Evolutionary conservation across 2,113 vertebrate species (phyloP), one percentile per base, ranked within the genome.

Genomic region (Corythornis madagascariensis): DNA sequence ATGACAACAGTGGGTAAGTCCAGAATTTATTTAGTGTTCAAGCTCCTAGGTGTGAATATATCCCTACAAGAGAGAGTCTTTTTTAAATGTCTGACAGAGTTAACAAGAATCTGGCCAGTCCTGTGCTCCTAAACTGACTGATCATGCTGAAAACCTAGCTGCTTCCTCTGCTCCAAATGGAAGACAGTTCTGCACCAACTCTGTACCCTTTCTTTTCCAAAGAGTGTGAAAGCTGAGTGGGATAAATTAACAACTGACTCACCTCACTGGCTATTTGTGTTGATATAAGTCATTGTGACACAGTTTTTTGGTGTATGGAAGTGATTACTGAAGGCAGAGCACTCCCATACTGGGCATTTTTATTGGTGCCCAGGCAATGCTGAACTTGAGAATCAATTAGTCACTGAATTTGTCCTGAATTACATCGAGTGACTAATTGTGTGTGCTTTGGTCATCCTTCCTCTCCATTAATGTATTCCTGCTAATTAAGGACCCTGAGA

Each of bases 401-500:
- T 88, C 91, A 88, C 64, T 2, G 1, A 84, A 89, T 86, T 55
- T 89, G 43, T 87, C 60, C 28, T 84, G 79, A 60, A 71, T 91
- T 82, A 83, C 76, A 53, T 71, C 67, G 63, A 83, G 66, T 75
- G 85, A 61, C 33, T 87, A 89, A 92, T 28, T 92, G 10, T 86
- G 35, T 75, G 31, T 77, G 60, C 78, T 95, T 73, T 88, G 82
- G 82, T 93, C 84, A 92, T 94, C 88, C 42, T 94, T 88, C 76
- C 64, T 88, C 57, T 74, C 76, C 33, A 50, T 60, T 86, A 87
- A 91, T 33, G 69, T 90, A 48, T 72, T 92, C 69, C 69, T 92
- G 83, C 22, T 93, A 81, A 91, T 85, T 92, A 69, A 85, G 52
- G 80, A 86, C 22, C 22, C 52, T 67, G 90, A 91, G 89, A 95